Percentiles rank a stretch among this genome's conserved stretches.
Evolutionary conservation across 2,113 vertebrate species (phyloP).

Genomic region (Nothoprocta pentlandii): DNA sequence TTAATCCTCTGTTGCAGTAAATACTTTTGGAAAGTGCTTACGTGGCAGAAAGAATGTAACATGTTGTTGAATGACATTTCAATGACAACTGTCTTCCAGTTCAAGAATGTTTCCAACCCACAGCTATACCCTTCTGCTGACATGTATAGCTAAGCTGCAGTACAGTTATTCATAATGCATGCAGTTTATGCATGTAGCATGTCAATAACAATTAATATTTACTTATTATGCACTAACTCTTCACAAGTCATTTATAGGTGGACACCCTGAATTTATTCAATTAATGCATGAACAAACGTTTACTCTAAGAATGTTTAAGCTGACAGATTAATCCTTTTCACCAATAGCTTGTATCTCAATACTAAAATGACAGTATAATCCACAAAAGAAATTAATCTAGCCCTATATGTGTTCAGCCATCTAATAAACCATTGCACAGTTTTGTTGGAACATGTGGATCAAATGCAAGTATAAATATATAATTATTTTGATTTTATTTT

Average conservation of each 20-base stretch:
- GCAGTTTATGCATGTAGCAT: background rate
- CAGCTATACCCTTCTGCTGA: background rate
- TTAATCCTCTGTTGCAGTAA: background rate
- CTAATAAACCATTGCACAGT: background rate
- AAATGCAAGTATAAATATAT: background rate
- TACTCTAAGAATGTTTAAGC: background rate
- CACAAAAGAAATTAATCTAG: background rate
- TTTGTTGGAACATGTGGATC: background rate
- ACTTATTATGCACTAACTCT: constrained; percentile 39
- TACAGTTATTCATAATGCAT: background rate
- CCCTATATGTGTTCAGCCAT: background rate
- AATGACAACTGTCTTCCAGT: background rate
- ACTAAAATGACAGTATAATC: constrained; percentile 5
- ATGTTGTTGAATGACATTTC: background rate
- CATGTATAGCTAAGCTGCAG: background rate
- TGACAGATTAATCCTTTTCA: constrained; percentile 33
- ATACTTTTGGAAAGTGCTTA: background rate
- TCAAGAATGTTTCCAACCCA: background rate
- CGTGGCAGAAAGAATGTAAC: background rate
- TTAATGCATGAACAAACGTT: constrained; percentile 31
- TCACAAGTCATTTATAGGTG: constrained; percentile 19
- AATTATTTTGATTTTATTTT: background rate
- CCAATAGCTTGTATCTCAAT: constrained; percentile 1
- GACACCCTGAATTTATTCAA: background rate
- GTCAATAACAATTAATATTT: constrained; percentile 45